These are phyloP conservation scores for Drosophila ambigua DNA, from an alignment of 1,140 invertebrate genomes.

Conservation along the genomic window DNA sequence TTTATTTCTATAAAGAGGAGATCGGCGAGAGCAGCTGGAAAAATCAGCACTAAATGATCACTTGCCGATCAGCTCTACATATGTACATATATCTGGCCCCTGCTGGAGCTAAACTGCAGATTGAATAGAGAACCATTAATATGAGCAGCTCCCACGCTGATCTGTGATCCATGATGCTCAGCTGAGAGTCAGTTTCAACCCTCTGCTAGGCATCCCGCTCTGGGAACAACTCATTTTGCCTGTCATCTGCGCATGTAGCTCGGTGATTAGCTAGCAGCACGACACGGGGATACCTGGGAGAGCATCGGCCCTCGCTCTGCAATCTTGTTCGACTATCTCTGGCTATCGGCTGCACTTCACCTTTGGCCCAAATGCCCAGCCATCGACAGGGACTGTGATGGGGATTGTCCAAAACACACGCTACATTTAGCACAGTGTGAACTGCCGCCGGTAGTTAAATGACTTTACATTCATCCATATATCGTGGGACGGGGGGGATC, in stretches of 20 bases:
- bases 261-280: conserved; percentile 45
- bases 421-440: conserved; percentile 76
- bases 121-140: no score
- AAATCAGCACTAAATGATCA: neutral
- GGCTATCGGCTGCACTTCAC: conserved; percentile 31
- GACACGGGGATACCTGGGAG: conserved; percentile 8
- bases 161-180: neutral
- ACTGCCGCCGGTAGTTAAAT: conserved; percentile 65
- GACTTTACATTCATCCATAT: conserved; percentile 47
- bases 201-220: no score
- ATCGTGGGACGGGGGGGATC: neutral
- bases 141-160: no score
- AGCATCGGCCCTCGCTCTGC: conserved; percentile 1
- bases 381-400: neutral
- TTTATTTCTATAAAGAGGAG: neutral
- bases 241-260: conserved; percentile 35
- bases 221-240: conserved; percentile 23
- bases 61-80: no score
- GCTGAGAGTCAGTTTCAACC: neutral
- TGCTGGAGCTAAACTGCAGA: no score
- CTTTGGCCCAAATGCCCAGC: conserved; percentile 5
- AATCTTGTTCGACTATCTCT: conserved; percentile 9
- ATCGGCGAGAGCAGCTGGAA: conserved; percentile 18
- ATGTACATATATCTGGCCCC: no score
- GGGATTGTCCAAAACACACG: conserved; percentile 43